Base-by-base conservation (phyloP, 2,797 vertebrate genomes). In the Notolepis coatsorum region DNA sequence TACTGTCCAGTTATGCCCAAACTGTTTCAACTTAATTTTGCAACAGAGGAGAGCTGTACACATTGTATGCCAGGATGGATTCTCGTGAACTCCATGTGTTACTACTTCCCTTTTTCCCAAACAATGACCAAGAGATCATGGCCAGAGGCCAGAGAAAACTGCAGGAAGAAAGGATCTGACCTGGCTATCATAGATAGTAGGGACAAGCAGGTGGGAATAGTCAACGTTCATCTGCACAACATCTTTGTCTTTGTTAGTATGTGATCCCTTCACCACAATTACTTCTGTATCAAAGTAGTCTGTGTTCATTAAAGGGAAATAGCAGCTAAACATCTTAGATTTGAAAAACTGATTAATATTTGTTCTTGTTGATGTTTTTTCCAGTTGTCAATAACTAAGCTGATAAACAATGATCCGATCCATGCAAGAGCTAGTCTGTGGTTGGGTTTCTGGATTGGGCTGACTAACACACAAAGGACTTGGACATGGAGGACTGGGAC, bases 381-480 rank as follows among this genome's bases (percentile, higher is more conserved):
- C n/a, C 52, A 75, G 72, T 42, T 47, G 23, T 58, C 37, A 5
- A 61, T 75, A 1, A 12, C 25, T 7, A 43, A 52, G 1, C 50
- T 35, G 6, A 48, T 75, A 65, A 61, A 51, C 9, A 48, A 51
- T 55, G 42, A 7, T 55, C 20, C 15, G 28, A 5, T 68, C 55
- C 27, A 58, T 58, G 39, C 25, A 41, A 47, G 24, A 9, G 2
- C 41, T 50, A 2, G 23, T 7, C 35, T 54, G 49, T 17, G 1
- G 3, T 42, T 54, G 20, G 61, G 61, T 46, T 75, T 65, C 30
- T 75, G 72, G 72, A 61, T 75, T 2, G 66, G 72, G 27, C 61
- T 69, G 13, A 75, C 12, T 18, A 24, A 55, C 24, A 20, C 15
- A 21, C 20, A 17, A 28, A 24, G 52, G 7, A 5, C 7, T 9